Evolutionary conservation across 2,113 vertebrate species (phyloP).

Genomic region (Xiphophorus maculatus): DNA sequence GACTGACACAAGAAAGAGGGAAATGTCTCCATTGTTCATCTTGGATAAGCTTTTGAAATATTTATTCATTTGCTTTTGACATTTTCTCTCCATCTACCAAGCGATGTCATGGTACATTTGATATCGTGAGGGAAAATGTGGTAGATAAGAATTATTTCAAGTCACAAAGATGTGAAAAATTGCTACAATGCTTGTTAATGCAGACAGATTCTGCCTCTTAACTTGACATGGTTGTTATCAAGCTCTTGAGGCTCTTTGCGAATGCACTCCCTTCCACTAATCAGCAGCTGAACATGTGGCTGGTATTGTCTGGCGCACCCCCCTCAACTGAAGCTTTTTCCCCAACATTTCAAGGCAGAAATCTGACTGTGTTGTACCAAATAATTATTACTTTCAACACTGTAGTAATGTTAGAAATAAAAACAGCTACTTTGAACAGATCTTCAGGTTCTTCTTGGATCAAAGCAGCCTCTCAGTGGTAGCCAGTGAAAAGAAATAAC

Average conservation of each 20-base stretch:
- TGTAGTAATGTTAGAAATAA: too few relatives aligned
- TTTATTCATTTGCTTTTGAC: slow-evolving; percentile 49
- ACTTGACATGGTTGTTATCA: slow-evolving; percentile 30
- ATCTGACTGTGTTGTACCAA: not conserved
- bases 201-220: slow-evolving; percentile 42
- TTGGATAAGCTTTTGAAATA: slow-evolving; percentile 38
- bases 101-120: slow-evolving; percentile 48
- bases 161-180: slow-evolving; percentile 25
- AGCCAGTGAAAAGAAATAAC: too few relatives aligned
- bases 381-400: not conserved
- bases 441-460: too few relatives aligned
- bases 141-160: slow-evolving; percentile 32
- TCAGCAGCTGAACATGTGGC: not conserved
- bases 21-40: slow-evolving; percentile 12
- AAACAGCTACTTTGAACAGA: too few relatives aligned
- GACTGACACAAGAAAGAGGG: not conserved
- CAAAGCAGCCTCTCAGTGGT: too few relatives aligned
- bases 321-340: not conserved
- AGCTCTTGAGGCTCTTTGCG: not conserved
- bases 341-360: not conserved
- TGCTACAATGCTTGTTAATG: slow-evolving; percentile 31
- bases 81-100: slow-evolving; percentile 44
- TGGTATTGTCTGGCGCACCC: not conserved
- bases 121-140: slow-evolving; percentile 41
- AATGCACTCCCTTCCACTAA: not conserved